Percentiles rank a stretch among this genome's conserved stretches.
These are phyloP conservation scores for Gymnarchus niloticus DNA, from an alignment of 2,113 vertebrate genomes.

Conservation along the genomic window DNA sequence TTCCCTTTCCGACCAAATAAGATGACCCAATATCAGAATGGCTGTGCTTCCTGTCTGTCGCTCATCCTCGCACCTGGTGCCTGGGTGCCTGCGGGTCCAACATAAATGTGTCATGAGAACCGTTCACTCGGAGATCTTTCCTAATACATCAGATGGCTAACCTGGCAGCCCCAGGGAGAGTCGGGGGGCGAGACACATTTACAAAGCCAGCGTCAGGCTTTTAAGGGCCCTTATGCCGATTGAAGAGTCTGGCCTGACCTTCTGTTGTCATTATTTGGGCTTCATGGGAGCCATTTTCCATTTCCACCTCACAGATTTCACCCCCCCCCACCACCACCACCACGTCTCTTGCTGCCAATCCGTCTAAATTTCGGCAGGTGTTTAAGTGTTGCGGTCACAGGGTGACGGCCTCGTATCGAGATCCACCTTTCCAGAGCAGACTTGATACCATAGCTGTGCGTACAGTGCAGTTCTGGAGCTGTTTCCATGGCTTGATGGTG, in stretches of 20 bases:
- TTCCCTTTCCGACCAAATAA: constrained; percentile 42
- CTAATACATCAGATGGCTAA: constrained; percentile 31
- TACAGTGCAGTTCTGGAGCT: background rate
- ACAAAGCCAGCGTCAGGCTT: constrained; percentile 24
- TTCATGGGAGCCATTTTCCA: background rate
- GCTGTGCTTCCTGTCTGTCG: constrained; percentile 25
- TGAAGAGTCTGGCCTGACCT: background rate
- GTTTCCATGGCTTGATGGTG: background rate
- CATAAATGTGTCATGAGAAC: constrained; percentile 42
- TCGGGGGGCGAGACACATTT: constrained; percentile 12
- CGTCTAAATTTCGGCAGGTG: background rate
- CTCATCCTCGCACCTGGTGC: constrained; percentile 26
- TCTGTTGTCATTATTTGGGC: background rate
- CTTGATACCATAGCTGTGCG: too few species aligned
- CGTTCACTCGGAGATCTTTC: constrained; percentile 33
- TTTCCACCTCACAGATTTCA: background rate
- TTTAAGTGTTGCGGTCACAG: too few species aligned
- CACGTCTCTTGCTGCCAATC: background rate
- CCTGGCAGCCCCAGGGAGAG: constrained; percentile 27
- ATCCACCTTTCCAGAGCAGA: too few species aligned
- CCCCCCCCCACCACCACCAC: too few species aligned
- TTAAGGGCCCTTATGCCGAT: constrained; percentile 12
- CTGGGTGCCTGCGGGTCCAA: constrained; percentile 22
- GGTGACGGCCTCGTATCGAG: too few species aligned
- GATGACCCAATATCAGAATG: constrained; percentile 48